Base-by-base conservation (phyloP, 1,140 invertebrate genomes). In the Tetramorium simillimum region DNA sequence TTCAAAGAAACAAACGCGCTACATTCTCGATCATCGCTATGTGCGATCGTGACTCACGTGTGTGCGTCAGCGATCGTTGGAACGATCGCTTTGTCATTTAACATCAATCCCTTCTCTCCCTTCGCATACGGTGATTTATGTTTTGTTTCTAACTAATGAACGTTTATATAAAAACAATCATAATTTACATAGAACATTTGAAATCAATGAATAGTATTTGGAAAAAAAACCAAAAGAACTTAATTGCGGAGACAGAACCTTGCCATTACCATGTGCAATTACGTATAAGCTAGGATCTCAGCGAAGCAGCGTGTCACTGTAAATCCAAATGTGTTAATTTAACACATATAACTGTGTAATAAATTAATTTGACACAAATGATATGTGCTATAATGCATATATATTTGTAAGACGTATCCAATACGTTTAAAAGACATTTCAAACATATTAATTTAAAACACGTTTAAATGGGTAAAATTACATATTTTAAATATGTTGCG, bases 1-100 rank as follows among this genome's bases (percentile, higher is more conserved):
- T 81, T 81, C 63, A n/a, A 51, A 81, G 78, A 81, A 81, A 81
- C 65, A 70, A 81, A 81, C 49, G 63, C 80, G 65, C 37, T 78
- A 67, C 72, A 53, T 78, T 78, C 63, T 28, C 37, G 78, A 69
- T 53, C 63, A 81, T 81, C 77, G 37, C 65, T 84, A 77, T 53
- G 60, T 37, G 16, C 37, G 60, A 85, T 63, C 43, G 63, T 88
- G 90, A 92, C 77, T 91, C 86, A 86, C 75, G 73, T 75, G 24
- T 16, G 43, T 60, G 56, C 16, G 53, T 85, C 88, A 37, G 33
- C 56, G 73, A 89, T 73, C 80, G 16, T n/a, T 21, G 33, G 7
- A 37, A 72, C 37, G 49, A 87, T 62, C n/a, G 63, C 78, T 88
- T 86, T 85, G 72, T 86, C 84, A 77, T 56, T 75, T 58, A 56